Percentiles rank a stretch among this genome's conserved stretches.
These are phyloP conservation scores for Siniperca undulata DNA, from an alignment of 2,797 vertebrate species.

Conservation along the genomic window DNA sequence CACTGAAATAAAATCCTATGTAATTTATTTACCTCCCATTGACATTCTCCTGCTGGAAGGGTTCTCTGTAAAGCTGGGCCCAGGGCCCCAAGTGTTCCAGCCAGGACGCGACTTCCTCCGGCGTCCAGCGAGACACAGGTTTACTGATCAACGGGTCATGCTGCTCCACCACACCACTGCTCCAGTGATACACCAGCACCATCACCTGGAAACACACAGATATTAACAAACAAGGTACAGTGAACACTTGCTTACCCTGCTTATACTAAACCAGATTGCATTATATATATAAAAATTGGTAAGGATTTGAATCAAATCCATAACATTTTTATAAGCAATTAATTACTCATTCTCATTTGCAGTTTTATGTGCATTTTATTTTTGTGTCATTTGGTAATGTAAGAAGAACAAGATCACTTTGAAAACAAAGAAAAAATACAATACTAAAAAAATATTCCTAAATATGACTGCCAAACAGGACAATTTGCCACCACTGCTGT, in stretches of 20 bases:
- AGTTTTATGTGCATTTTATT: too few relatives aligned
- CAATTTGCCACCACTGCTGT: neutral
- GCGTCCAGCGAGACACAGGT: conserved; percentile 90
- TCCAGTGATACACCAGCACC: conserved; percentile 94
- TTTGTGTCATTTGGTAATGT: too few relatives aligned
- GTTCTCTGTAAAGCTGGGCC: conserved; percentile 90
- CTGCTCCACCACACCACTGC: conserved; percentile 89
- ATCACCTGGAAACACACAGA: conserved; percentile 85
- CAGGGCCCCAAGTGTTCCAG: conserved; percentile 92
- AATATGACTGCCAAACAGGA: neutral
- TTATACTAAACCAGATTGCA: neutral
- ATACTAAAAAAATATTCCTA: neutral
- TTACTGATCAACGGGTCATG: conserved; percentile 90
- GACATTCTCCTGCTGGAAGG: conserved; percentile 90
- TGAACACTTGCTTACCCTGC: neutral
- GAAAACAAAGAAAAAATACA: neutral
- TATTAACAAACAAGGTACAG: neutral
- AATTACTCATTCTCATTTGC: neutral
- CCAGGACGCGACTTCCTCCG: conserved; percentile 92
- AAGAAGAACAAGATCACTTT: neutral
- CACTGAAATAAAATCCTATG: neutral
- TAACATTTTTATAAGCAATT: neutral
- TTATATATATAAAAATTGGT: neutral
- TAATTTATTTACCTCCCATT: conserved; percentile 90
- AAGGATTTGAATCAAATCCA: neutral